Conservation (phyloP, 2,113 vertebrate species). For the Speoplatyrhinus poulsoni region DNA sequence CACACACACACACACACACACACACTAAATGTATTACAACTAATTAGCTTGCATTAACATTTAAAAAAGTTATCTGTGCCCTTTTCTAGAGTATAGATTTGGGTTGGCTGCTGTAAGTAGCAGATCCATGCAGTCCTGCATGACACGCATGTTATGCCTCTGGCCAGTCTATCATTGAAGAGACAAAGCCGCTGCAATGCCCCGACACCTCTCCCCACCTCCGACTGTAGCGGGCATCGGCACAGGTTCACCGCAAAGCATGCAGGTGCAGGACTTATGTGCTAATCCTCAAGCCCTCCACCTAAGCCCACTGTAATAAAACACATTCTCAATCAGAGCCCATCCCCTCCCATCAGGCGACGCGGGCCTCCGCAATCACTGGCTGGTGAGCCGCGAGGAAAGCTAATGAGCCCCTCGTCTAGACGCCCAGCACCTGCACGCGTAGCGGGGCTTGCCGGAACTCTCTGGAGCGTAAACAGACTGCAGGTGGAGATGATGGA, state of each 20-base stretch:
- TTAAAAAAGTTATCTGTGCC: slow-evolving; percentile 57
- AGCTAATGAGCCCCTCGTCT: slow-evolving; percentile 79
- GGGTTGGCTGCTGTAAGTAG: slow-evolving; percentile 66
- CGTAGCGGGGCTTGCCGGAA: slow-evolving; percentile 43
- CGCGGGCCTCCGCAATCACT: slow-evolving; percentile 75
- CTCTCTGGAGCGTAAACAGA: slow-evolving; percentile 50
- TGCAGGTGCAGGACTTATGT: slow-evolving; percentile 77
- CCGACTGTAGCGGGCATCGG: slow-evolving; percentile 57
- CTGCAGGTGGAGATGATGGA: slow-evolving; percentile 69
- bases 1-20: slow-evolving; percentile 2
- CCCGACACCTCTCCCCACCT: slow-evolving; percentile 53
- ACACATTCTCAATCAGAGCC: slow-evolving; percentile 78
- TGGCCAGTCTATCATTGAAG: slow-evolving; percentile 73
- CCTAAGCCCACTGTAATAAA: slow-evolving; percentile 77
- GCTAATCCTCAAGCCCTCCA: slow-evolving; percentile 71
- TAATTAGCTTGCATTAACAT: slow-evolving; percentile 73
- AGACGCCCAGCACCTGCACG: slow-evolving; percentile 75
- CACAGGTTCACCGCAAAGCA: slow-evolving; percentile 61
- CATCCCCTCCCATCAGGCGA: slow-evolving; percentile 69
- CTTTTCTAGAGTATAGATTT: slow-evolving; percentile 56
- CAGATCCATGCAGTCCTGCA: slow-evolving; percentile 67
- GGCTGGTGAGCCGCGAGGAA: slow-evolving; percentile 72
- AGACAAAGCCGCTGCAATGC: slow-evolving; percentile 66
- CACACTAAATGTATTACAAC: slow-evolving; percentile 64
- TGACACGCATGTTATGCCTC: slow-evolving; percentile 70